Evolutionary conservation across 2,113 vertebrate genomes (phyloP), one percentile per base, ranked within the genome.

Genomic region (Phyllopteryx taeniolatus): DNA sequence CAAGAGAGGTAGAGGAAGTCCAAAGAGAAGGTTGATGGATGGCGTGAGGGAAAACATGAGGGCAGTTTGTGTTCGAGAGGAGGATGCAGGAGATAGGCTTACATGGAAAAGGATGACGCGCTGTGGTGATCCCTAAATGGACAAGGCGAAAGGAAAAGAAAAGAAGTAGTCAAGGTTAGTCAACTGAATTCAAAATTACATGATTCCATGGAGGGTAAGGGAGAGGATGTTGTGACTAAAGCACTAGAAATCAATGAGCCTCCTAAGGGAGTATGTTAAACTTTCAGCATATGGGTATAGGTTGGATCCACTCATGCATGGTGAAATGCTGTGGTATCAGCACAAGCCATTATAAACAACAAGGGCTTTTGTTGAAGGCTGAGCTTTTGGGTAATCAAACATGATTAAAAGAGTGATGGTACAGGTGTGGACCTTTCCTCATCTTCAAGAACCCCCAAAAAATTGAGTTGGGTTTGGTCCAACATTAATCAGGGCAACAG

Each of bases 391-490:
- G 73, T 73, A 73, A 85, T 75, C 74, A 80, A 71, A 82, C 70
- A 80, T 73, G 67, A 85, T 85, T 81, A 78, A 83, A 83, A 84
- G 69, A 67, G 68, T 68, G 71, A 85, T 64, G 69, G 75, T 82
- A 69, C 82, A 85, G 84, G 78, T 64, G 69, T 79, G 71, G 60
- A 78, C 68, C 71, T 70, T 84, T 79, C 57, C 43, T 83, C 71
- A 84, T 76, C 42, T 70, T 85, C 63, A 71, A 75, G 66, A 73
- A 74, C 70, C 77, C 76, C 44, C 75, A 76, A 87, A 85, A 57
- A 47, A 70, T 83, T 79, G 82, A 84, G 85, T 84, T 85, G 80
- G 59, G 86, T 83, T 68, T 83, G 81, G 83, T 81, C 72, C 64
- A 66, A 77, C 81, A 76, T 80, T 73, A 86, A 79, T 87, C 64